Conservation (phyloP, 2,797 vertebrate species). For the Diceros bicornis region DNA sequence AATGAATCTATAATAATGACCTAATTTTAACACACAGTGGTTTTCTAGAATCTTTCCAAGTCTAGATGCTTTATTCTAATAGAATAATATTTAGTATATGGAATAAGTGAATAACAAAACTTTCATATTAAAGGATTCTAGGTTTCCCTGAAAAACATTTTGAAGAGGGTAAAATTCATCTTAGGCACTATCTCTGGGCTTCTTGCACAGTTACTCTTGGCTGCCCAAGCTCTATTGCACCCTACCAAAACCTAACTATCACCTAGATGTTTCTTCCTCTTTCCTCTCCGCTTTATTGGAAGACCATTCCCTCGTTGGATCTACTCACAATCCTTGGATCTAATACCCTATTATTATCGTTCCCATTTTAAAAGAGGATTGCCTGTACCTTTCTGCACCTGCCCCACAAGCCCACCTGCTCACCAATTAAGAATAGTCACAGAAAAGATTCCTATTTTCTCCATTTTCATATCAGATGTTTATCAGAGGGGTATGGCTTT, state of each 20-base stretch:
- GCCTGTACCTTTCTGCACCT: neutral
- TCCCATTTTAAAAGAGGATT: slow-evolving; percentile 4
- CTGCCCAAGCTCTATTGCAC: neutral
- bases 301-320: neutral
- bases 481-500: neutral
- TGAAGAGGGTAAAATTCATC: neutral
- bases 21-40: neutral
- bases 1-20: slow-evolving; percentile 34
- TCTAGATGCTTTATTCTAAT: slow-evolving; percentile 18
- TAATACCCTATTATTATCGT: neutral
- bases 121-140: neutral
- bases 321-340: neutral
- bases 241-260: neutral
- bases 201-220: neutral
- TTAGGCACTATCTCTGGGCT: neutral
- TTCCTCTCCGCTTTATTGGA: neutral
- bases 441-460: neutral
- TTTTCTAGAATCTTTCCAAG: slow-evolving; percentile 16
- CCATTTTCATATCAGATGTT: slow-evolving; percentile 1
- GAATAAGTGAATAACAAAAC: slow-evolving; percentile 24
- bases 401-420: neutral
- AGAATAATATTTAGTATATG: neutral
- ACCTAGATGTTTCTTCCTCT: neutral
- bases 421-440: neutral
- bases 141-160: neutral